Conservation (phyloP, 23 tunicate genomes). For the Trididemnum miniatum region DNA sequence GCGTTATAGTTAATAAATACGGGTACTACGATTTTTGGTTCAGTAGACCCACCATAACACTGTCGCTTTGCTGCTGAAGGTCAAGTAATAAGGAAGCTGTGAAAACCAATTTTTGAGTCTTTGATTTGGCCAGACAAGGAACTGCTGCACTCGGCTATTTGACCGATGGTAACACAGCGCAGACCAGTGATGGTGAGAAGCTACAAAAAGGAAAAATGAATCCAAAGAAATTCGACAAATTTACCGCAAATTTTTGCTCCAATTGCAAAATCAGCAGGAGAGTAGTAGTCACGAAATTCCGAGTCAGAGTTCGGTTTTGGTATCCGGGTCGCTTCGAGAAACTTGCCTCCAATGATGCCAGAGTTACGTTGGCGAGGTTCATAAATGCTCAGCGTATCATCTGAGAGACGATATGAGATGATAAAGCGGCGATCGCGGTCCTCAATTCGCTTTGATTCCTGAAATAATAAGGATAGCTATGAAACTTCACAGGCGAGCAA, state of each 20-base stretch:
- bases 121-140: too few species aligned
- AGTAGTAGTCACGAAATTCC: conserved; percentile 83
- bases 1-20: too few species aligned
- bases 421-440: conserved; percentile 68
- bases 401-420: conserved; percentile 70
- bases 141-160: too few species aligned
- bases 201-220: too few species aligned
- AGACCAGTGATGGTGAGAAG: too few species aligned
- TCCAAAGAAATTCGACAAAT: background rate
- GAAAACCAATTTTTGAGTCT: too few species aligned
- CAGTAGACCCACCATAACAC: too few species aligned
- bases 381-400: conserved; percentile 72
- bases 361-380: conserved; percentile 69
- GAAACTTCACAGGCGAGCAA: background rate
- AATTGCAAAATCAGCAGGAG: conserved; percentile 83
- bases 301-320: conserved; percentile 69
- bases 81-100: too few species aligned
- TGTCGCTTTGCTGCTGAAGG: too few species aligned
- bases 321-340: conserved; percentile 83
- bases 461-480: background rate
- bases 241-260: conserved; percentile 76
- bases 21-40: too few species aligned
- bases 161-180: too few species aligned
- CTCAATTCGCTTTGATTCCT: conserved; percentile 39
- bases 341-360: conserved; percentile 94